phyloP scores from a whole-genome alignment of 2,113 vertebrate genomes.

The Sturnus vulgaris region DNA sequence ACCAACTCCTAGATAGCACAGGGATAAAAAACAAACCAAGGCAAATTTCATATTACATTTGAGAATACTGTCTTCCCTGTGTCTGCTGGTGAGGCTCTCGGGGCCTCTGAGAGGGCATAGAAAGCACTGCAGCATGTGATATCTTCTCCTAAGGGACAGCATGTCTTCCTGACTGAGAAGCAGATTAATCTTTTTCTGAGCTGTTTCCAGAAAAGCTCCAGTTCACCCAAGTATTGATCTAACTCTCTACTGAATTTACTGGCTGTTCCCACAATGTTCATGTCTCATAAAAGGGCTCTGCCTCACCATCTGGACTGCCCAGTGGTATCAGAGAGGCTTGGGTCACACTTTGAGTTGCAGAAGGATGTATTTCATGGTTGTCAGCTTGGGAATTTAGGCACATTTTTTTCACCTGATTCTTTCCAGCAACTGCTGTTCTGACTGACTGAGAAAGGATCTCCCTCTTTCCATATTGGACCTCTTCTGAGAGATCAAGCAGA shows the following conservation, averaged over 20 bases:
- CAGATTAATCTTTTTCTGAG: not conserved
- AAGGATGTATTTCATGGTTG: not conserved
- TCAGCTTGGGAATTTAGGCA: not conserved
- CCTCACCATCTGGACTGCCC: not conserved
- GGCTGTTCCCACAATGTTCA: not conserved
- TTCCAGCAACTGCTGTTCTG: not conserved
- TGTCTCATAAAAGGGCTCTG: not conserved
- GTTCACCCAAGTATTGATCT: not conserved
- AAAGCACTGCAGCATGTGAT: fast-evolving
- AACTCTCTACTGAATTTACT: not conserved
- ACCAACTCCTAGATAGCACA: not conserved
- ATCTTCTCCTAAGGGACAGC: not conserved
- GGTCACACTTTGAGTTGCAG: not conserved
- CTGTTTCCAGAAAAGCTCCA: not conserved
- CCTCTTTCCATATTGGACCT: not conserved
- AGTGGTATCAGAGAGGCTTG: not conserved
- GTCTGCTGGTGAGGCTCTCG: not conserved
- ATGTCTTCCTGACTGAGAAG: not conserved
- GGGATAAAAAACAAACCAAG: not conserved
- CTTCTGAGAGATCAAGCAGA: not conserved
- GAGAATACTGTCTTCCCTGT: not conserved
- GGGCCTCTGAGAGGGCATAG: not conserved
- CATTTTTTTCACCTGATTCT: not conserved
- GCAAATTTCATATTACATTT: not conserved
- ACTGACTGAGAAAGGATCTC: not conserved